Conservation (phyloP, 2,888 invertebrate genomes). For the Apeira syringaria region DNA sequence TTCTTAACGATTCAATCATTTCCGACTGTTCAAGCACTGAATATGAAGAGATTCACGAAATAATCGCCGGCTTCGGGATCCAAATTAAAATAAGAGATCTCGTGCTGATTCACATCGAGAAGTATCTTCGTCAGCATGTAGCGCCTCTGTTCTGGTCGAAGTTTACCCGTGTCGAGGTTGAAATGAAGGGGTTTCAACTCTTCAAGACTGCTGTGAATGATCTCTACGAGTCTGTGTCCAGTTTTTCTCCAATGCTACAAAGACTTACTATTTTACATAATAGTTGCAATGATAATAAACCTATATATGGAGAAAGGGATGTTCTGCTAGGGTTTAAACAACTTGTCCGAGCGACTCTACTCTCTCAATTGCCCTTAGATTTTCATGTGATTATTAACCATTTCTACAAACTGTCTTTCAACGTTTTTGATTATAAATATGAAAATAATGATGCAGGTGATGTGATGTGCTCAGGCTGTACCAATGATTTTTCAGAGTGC, state of each 20-base stretch:
- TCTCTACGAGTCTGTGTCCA: slow-evolving; percentile 81
- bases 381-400: slow-evolving; percentile 88
- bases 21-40: slow-evolving; percentile 63
- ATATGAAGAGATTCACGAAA: slow-evolving; percentile 69
- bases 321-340: slow-evolving; percentile 85
- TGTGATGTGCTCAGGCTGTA: slow-evolving; percentile 89
- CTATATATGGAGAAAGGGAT: slow-evolving; percentile 80
- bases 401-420: slow-evolving; percentile 91
- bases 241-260: slow-evolving; percentile 80
- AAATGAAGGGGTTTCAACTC: slow-evolving; percentile 84
- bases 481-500: slow-evolving; percentile 82
- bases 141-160: slow-evolving; percentile 87
- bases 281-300: slow-evolving; percentile 65
- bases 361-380: slow-evolving; percentile 88
- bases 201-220: slow-evolving; percentile 87
- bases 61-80: slow-evolving; percentile 62
- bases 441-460: slow-evolving; percentile 81
- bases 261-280: slow-evolving; percentile 81
- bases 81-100: slow-evolving; percentile 71
- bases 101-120: slow-evolving; percentile 77
- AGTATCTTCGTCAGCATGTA: slow-evolving; percentile 83
- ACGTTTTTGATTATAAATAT: slow-evolving; percentile 85
- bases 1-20: slow-evolving; percentile 63
- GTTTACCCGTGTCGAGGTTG: slow-evolving; percentile 79
- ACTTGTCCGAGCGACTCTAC: slow-evolving; percentile 85